Percentiles rank a stretch among this genome's conserved stretches.
Conservation (phyloP, 1,140 invertebrate species). For the Drosophila biarmipes region DNA sequence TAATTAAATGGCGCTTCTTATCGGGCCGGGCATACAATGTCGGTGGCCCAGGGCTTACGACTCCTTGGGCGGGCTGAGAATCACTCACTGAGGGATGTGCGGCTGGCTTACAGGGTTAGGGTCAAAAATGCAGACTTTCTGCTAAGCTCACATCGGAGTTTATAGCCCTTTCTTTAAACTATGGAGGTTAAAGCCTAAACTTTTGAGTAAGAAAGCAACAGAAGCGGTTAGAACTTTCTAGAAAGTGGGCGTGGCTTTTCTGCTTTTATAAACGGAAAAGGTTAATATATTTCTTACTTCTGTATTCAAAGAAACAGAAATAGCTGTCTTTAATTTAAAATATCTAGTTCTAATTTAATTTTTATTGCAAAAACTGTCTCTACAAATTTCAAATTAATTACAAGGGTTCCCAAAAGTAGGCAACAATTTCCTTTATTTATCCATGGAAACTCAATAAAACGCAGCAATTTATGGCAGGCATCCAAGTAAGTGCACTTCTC, state of each 20-base stretch:
- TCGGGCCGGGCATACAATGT: constrained; percentile 19
- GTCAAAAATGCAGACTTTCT: background rate
- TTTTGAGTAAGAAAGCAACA: too few species aligned
- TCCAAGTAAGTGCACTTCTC: constrained; percentile 24
- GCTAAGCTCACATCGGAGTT: background rate
- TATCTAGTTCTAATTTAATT: too few species aligned
- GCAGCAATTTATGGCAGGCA: constrained; percentile 10
- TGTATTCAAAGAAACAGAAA: too few species aligned
- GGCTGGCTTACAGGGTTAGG: background rate
- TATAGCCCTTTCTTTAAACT: background rate
- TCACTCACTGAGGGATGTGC: constrained; percentile 6
- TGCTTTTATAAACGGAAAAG: too few species aligned
- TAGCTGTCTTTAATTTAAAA: too few species aligned
- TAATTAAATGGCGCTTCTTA: constrained; percentile 37
- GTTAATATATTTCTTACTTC: too few species aligned
- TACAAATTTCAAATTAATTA: too few species aligned
- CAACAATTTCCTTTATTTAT: background rate
- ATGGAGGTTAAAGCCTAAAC: background rate
- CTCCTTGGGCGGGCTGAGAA: background rate
- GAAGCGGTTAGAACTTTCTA: too few species aligned
- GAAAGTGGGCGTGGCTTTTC: too few species aligned
- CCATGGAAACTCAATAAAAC: background rate
- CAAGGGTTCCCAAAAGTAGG: background rate
- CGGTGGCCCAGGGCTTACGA: background rate
- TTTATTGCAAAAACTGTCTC: too few species aligned